phyloP scores from a whole-genome alignment of 53 echinoderm and acorn worm species.

The Paelopatides confundens region DNA sequence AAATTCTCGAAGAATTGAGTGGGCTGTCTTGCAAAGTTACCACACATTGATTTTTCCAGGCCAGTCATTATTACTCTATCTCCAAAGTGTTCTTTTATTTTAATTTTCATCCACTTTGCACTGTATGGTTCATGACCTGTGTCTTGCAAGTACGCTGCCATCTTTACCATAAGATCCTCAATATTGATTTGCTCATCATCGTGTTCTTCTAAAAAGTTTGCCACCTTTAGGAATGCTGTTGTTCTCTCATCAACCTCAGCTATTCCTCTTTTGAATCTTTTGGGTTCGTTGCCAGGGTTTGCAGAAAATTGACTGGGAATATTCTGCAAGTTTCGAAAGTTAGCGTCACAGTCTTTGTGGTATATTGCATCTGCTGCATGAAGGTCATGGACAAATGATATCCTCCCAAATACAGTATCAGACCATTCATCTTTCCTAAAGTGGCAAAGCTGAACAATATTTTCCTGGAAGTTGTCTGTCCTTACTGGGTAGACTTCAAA shows the following conservation, averaged over 20 bases:
- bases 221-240: background rate
- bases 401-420: background rate
- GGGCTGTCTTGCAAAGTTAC: background rate
- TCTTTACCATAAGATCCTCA: background rate
- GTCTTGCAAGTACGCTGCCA: background rate
- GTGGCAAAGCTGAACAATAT: background rate
- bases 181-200: background rate
- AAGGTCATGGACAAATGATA: background rate
- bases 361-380: background rate
- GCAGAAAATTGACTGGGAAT: background rate
- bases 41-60: background rate
- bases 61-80: background rate
- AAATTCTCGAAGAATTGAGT: background rate
- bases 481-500: background rate
- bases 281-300: background rate
- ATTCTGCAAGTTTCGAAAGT: background rate
- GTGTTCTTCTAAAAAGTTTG: slow-evolving; percentile 5
- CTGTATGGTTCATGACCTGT: background rate
- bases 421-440: background rate
- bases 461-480: background rate
- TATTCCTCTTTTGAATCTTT: background rate
- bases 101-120: background rate
- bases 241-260: background rate
- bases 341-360: background rate
- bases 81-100: background rate